phyloP scores from a whole-genome alignment of 2,797 vertebrate genomes.

The Cryptoblepharus egeriae region DNA sequence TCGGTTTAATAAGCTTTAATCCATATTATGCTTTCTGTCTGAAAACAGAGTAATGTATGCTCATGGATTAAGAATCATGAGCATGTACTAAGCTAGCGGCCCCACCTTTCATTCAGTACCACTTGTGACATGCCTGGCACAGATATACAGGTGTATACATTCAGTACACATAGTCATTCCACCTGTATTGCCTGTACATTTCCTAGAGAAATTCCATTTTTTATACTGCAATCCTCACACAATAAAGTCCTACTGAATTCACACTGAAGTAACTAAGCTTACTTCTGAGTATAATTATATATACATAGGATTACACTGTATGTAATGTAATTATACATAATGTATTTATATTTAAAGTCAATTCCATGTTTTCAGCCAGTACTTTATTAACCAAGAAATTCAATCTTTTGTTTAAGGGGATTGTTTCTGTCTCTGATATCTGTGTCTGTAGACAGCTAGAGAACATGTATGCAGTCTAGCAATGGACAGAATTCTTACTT shows the following conservation, averaged over 20 bases:
- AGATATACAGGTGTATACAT: not conserved
- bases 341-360: conserved; percentile 2
- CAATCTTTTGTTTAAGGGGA: not conserved
- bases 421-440: not conserved
- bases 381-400: not conserved
- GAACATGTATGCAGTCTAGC: not conserved
- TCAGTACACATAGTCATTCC: not conserved
- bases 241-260: too few relatives aligned
- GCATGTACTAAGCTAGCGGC: not conserved
- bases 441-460: not conserved
- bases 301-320: too few relatives aligned
- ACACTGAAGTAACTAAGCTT: too few relatives aligned
- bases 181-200: too few relatives aligned
- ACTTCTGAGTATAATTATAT: too few relatives aligned
- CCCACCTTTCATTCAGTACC: not conserved
- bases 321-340: too few relatives aligned
- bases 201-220: not conserved
- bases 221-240: too few relatives aligned
- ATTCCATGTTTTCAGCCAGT: not conserved
- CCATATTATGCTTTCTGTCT: not conserved
- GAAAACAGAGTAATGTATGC: not conserved
- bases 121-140: too few relatives aligned
- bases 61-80: not conserved
- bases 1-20: conserved; percentile 13
- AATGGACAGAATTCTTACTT: conserved; percentile 59